Conservation (phyloP, 1,140 invertebrate species). For the Caenorhabditis remanei region DNA sequence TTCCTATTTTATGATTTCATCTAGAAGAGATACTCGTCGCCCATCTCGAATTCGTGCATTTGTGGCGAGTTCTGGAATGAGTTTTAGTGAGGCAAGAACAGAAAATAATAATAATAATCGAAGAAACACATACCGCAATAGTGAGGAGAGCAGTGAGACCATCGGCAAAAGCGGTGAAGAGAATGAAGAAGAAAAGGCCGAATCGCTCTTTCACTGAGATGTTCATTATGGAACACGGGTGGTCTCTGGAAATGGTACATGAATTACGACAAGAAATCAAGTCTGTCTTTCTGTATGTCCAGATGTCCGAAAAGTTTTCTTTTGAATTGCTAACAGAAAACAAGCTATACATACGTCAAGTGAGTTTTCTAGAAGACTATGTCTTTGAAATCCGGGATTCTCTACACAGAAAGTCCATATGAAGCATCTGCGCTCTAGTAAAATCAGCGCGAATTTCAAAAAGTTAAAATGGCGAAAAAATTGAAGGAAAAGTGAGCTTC, state of each 20-base stretch:
- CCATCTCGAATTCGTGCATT: slow-evolving; percentile 47
- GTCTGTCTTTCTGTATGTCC: no score
- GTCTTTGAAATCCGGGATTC: no score
- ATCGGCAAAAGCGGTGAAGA: slow-evolving; percentile 6
- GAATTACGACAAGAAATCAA: neutral
- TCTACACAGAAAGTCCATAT: no score
- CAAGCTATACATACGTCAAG: no score
- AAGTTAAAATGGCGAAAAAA: no score
- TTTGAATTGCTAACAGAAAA: no score
- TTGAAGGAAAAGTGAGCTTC: neutral
- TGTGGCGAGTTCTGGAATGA: slow-evolving; percentile 28
- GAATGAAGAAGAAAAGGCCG: slow-evolving; percentile 16
- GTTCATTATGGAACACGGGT: slow-evolving; percentile 20
- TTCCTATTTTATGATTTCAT: neutral
- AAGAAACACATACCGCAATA: neutral
- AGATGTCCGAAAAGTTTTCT: no score
- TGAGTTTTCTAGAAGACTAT: no score
- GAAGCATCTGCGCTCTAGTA: no score
- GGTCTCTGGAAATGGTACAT: neutral
- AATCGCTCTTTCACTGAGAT: neutral
- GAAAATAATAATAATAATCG: no score
- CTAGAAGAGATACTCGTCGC: slow-evolving; percentile 15
- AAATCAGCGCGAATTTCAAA: no score
- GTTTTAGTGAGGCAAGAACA: no score
- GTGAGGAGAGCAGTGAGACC: slow-evolving; percentile 12